Percentiles rank a stretch among this genome's conserved stretches.
phyloP scores from a whole-genome alignment of 2,113 vertebrate species.

The Eulemur macaco region DNA sequence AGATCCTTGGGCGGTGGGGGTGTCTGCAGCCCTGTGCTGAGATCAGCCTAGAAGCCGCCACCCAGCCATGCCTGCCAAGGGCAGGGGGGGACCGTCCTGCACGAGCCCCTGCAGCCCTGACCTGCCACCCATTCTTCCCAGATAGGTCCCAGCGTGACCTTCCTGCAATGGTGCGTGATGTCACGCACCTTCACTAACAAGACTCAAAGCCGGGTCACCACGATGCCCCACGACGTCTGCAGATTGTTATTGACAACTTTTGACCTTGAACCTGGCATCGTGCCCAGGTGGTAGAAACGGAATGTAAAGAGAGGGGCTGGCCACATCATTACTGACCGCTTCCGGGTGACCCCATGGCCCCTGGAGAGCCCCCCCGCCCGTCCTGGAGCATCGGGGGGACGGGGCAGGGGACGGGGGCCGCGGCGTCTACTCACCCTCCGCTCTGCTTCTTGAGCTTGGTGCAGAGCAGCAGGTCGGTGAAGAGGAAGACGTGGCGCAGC shows the following conservation, averaged over 20 bases:
- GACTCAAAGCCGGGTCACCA: not conserved
- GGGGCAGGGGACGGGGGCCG: accelerated
- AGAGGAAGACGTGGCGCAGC: conserved; percentile 96
- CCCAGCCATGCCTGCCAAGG: not conserved
- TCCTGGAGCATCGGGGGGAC: accelerated
- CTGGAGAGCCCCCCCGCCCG: not conserved
- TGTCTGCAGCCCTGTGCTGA: not conserved
- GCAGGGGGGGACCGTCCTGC: not conserved
- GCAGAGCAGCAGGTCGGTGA: conserved; percentile 95
- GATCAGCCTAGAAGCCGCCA: not conserved
- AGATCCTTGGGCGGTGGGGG: not conserved
- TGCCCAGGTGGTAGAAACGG: not conserved
- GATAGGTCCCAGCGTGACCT: not conserved
- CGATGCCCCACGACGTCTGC: not conserved
- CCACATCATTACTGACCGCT: not conserved
- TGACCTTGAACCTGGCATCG: not conserved
- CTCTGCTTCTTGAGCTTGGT: conserved; percentile 97
- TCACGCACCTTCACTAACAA: not conserved
- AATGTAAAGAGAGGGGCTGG: not conserved
- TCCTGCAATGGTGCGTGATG: not conserved
- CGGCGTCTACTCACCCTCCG: conserved; percentile 88
- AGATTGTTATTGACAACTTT: not conserved
- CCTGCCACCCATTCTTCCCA: not conserved
- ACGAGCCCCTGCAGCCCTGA: not conserved
- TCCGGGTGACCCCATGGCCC: not conserved